phyloP scores from a whole-genome alignment of 2,797 vertebrate genomes.

The Mionectes olivaceus region DNA sequence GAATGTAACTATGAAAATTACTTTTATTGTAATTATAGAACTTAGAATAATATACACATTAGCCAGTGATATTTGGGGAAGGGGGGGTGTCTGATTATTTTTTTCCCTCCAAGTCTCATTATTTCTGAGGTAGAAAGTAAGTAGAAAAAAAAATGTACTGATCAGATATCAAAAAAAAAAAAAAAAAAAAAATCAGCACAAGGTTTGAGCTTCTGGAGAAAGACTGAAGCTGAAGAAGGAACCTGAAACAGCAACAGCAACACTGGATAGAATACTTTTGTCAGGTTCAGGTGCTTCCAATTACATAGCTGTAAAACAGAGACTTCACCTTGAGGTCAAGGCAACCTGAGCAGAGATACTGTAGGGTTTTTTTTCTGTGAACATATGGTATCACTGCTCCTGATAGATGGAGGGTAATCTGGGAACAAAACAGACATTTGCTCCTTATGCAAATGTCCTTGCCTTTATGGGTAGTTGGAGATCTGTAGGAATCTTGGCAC shows the following conservation, averaged over 20 bases:
- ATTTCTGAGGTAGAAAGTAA: background rate
- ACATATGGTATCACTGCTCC: slow-evolving; percentile 63
- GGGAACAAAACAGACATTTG: slow-evolving; percentile 68
- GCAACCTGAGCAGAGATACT: slow-evolving; percentile 59
- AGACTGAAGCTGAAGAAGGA: background rate
- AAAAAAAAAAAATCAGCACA: background rate
- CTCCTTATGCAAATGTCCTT: slow-evolving; percentile 57
- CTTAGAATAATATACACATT: background rate
- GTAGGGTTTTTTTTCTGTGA: slow-evolving; percentile 39
- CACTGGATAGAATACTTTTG: background rate
- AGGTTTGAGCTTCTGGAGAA: background rate
- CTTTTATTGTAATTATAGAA: background rate
- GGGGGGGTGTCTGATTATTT: background rate
- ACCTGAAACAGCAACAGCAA: background rate
- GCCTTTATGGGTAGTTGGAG: slow-evolving; percentile 45
- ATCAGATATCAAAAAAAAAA: background rate
- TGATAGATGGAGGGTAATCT: slow-evolving; percentile 57
- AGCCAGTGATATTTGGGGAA: background rate
- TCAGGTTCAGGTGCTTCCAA: slow-evolving; percentile 29
- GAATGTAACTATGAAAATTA: background rate
- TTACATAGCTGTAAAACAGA: slow-evolving; percentile 47
- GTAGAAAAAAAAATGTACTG: background rate
- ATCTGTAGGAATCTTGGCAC: slow-evolving; percentile 61
- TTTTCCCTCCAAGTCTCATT: background rate
- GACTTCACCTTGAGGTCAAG: slow-evolving; percentile 32